Evolutionary conservation across 1,140 invertebrate species (phyloP).

Genomic region (Trachymyrmex septentrionalis): DNA sequence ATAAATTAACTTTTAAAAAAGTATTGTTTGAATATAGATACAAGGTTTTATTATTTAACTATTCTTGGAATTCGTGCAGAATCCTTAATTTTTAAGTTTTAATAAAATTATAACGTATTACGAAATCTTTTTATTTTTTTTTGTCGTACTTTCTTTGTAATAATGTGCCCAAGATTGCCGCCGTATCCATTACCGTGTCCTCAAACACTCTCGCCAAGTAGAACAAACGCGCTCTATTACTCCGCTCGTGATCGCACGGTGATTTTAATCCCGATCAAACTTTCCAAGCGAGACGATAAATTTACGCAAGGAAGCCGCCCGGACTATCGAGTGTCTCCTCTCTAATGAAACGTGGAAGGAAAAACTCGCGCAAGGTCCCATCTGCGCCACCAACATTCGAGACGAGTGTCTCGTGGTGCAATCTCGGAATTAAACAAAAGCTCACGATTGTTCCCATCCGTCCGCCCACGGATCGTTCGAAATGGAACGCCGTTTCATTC

Average conservation of each 20-base stretch:
- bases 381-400: constrained; percentile 29
- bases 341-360: constrained; percentile 32
- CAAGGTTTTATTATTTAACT: neutral
- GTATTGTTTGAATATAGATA: neutral
- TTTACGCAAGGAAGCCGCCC: constrained; percentile 41
- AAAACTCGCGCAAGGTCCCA: constrained; percentile 39
- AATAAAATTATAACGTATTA: constrained; percentile 12
- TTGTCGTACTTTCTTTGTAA: neutral
- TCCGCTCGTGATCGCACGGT: constrained; percentile 14
- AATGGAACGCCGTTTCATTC: neutral
- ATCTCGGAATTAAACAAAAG: constrained; percentile 73
- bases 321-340: constrained; percentile 33
- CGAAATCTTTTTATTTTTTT: neutral
- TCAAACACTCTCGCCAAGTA: constrained; percentile 16
- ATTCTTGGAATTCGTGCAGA: neutral
- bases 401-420: constrained; percentile 55
- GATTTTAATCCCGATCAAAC: constrained; percentile 63
- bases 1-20: neutral
- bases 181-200: neutral
- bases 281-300: constrained; percentile 49
- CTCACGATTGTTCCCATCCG: neutral
- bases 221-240: constrained; percentile 21
- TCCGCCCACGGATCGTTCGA: neutral
- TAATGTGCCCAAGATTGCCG: neutral
- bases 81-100: neutral